A percentile compares a stretch with the other conserved stretches of the same genome.
Conservation (phyloP, 2,888 invertebrate genomes). For the Empis livida region DNA sequence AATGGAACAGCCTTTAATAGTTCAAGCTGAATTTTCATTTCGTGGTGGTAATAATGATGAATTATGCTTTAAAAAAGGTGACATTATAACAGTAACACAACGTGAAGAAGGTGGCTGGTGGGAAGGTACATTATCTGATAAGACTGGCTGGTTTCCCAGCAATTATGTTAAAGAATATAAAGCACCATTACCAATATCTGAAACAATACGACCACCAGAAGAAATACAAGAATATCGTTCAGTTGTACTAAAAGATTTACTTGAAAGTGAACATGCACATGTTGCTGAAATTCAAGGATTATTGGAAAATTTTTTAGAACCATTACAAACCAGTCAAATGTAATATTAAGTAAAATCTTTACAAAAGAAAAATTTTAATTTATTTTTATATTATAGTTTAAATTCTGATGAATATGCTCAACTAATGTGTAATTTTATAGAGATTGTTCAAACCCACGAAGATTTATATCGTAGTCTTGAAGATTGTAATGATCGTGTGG, state of each 20-base stretch:
- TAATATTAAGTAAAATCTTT: slow-evolving; percentile 38
- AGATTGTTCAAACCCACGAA: slow-evolving; percentile 75
- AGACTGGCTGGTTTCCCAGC: slow-evolving; percentile 97
- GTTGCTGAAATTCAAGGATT: slow-evolving; percentile 79
- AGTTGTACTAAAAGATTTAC: slow-evolving; percentile 76
- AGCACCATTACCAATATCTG: slow-evolving; percentile 41
- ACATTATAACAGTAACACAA: slow-evolving; percentile 93
- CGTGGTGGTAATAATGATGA: slow-evolving; percentile 97
- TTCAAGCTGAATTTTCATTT: slow-evolving; percentile 86
- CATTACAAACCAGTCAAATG: slow-evolving; percentile 78
- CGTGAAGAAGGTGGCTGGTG: slow-evolving; percentile 97
- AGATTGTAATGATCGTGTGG: slow-evolving; percentile 71
- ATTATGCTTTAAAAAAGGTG: slow-evolving; percentile 90
- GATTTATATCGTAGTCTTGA: slow-evolving; percentile 67
- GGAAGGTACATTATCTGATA: slow-evolving; percentile 93
- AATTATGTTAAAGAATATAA: slow-evolving; percentile 91
- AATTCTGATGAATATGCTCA: slow-evolving; percentile 75
- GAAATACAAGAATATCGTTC: slow-evolving; percentile 67
- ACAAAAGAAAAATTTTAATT: not conserved
- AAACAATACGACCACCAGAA: slow-evolving; percentile 50
- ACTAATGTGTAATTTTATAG: slow-evolving; percentile 77
- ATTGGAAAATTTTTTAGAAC: slow-evolving; percentile 71
- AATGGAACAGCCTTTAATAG: slow-evolving; percentile 43
- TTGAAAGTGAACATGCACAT: slow-evolving; percentile 86
- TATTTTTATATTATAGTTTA: slow-evolving; percentile 42